Base-by-base conservation (phyloP, 2,888 invertebrate genomes). In the Mimachlamys varia region DNA sequence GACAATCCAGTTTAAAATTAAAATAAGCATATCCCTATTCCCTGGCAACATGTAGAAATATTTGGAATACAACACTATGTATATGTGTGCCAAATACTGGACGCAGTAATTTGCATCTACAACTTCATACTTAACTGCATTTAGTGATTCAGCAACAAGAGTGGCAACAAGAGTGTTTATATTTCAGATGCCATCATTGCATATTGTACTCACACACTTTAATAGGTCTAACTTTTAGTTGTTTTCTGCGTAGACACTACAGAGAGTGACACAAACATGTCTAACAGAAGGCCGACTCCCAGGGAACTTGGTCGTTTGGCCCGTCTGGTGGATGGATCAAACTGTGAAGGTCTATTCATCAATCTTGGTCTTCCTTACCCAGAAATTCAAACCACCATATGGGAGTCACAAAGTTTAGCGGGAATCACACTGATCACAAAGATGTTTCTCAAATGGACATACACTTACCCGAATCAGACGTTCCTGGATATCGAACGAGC, bases 401-500 rank as follows among this genome's bases (percentile, higher is more conserved):
- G 76, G 76, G 76, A 76, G 76, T 76, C 76, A 76, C 27, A 15
- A 5, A 76, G 76, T 12, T 12, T 33, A 33, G 76, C 76, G 1
- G 76, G 76, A 76, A 76, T 76, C 76, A 76, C 76, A 33, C 27
- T 76, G 12, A 76, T 76, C 27, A 76, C 76, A 19, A 76, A 76
- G 76, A 76, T 76, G 76, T 76, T 76, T 76, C 76, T 76, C 12
- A 76, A 33, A 76, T 76, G 76, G 76, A 76, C 76, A 33, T 33
- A 33, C 33, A 33, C 7, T 27, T 76, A 76, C 76, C 76, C 76
- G 27, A 76, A 76, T 76, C 27, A 76, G 76, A 76, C 76, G 27
- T 76, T 76, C 33, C 76, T 0, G 27, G 22, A 76, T 15, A 76
- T 76, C 33, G 2, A 58, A 10, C 58, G 19, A 19, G 58, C 58